Conservation (phyloP, 2,888 invertebrate genomes). For the Ochropleura leucogaster region DNA sequence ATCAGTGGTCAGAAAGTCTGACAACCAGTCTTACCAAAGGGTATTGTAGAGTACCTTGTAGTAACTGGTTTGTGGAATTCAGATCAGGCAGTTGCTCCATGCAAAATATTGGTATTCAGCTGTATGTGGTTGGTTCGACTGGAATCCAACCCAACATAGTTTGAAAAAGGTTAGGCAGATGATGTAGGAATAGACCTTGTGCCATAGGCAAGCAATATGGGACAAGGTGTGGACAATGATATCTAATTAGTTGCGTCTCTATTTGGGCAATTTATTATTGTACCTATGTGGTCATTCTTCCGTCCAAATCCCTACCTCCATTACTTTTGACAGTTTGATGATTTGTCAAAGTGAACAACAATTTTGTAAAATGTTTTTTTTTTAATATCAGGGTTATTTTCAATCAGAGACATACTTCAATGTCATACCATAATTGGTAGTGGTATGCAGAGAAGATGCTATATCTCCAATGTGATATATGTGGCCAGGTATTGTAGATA, state of each 20-base stretch:
- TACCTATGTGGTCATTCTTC: not conserved
- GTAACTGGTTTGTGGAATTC: not conserved
- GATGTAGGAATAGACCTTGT: not conserved
- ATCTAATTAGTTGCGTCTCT: not conserved
- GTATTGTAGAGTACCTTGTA: not conserved
- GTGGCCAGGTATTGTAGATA: not conserved
- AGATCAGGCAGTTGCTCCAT: not conserved
- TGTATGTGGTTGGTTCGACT: not conserved
- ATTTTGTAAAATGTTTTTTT: too few species aligned
- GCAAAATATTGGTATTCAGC: not conserved
- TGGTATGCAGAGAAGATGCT: too few species aligned
- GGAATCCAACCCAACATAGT: not conserved
- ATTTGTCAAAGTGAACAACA: too few species aligned
- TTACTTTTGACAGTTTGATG: not conserved
- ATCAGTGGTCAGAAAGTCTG: not conserved
- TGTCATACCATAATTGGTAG: too few species aligned
- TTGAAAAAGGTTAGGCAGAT: not conserved
- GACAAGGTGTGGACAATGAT: not conserved
- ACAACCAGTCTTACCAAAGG: not conserved
- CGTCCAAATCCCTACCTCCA: too few species aligned
- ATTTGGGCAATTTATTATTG: not conserved
- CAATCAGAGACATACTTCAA: too few species aligned
- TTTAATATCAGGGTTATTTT: not conserved
- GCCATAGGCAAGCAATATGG: not conserved
- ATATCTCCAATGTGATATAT: too few species aligned